Conservation (phyloP, 2,888 invertebrate species). For the Sphaerophoria rueppellii region DNA sequence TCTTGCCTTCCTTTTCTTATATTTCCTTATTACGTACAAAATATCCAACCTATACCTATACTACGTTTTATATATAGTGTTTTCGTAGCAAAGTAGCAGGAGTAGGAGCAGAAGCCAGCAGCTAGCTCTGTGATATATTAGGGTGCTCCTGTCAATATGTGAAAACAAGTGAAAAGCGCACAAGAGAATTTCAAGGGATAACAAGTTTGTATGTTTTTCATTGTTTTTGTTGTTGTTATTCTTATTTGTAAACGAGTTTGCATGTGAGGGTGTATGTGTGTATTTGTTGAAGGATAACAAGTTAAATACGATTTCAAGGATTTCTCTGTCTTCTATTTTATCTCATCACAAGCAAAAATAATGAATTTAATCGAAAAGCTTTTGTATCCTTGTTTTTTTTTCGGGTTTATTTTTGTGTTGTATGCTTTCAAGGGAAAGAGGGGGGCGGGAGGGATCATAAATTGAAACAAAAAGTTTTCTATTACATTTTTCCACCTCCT, state of each 20-base stretch:
- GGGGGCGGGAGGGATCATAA: slow-evolving; percentile 46
- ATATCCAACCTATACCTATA: background rate
- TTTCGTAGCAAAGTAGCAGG: too few species aligned
- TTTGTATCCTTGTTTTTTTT: slow-evolving; percentile 48
- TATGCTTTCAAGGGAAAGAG: background rate
- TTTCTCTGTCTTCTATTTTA: slow-evolving; percentile 33
- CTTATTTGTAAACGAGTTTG: slow-evolving; percentile 1
- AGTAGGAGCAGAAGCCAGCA: slow-evolving; percentile 1
- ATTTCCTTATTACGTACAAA: slow-evolving; percentile 3
- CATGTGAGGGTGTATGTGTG: slow-evolving; percentile 6
- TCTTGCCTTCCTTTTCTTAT: slow-evolving; percentile 37
- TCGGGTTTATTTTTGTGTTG: background rate
- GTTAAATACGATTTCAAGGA: slow-evolving; percentile 67
- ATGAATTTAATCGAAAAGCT: slow-evolving; percentile 68
- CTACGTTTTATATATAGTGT: background rate
- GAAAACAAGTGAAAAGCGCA: slow-evolving; percentile 63
- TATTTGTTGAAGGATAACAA: slow-evolving; percentile 63
- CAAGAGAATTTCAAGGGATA: slow-evolving; percentile 46
- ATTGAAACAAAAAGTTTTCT: slow-evolving; percentile 52
- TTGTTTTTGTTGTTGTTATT: slow-evolving; percentile 34
- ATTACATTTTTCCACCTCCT: background rate
- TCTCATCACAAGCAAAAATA: slow-evolving; percentile 43
- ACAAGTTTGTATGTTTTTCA: slow-evolving; percentile 29
- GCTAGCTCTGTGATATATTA: slow-evolving; percentile 62
- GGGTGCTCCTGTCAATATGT: slow-evolving; percentile 69